These are phyloP conservation scores for Grantiella picta DNA, from an alignment of 2,113 vertebrate species.

Conservation along the genomic window DNA sequence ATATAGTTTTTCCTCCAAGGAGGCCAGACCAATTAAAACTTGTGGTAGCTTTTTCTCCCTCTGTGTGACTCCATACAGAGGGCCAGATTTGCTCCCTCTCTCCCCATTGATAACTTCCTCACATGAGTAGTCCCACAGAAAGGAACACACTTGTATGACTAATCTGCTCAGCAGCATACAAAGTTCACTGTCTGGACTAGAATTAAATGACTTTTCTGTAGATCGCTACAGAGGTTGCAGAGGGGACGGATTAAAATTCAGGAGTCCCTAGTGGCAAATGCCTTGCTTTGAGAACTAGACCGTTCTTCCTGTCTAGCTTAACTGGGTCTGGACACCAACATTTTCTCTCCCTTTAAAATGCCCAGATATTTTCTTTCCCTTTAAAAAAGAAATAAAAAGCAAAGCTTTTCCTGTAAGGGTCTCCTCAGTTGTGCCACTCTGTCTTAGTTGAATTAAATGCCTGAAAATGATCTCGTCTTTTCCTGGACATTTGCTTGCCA, in stretches of 20 bases:
- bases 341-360: too few species aligned
- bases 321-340: neutral
- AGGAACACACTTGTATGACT: slow-evolving; percentile 31
- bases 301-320: neutral
- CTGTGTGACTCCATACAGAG: neutral
- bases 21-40: slow-evolving; percentile 28
- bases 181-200: neutral
- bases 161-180: slow-evolving; percentile 37
- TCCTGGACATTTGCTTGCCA: neutral
- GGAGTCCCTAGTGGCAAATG: neutral
- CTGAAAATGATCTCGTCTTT: neutral
- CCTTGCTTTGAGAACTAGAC: neutral
- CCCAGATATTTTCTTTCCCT: neutral
- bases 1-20: neutral
- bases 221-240: neutral
- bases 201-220: slow-evolving; percentile 23
- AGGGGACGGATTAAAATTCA: neutral
- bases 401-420: neutral
- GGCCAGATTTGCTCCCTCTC: neutral
- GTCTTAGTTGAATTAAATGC: neutral
- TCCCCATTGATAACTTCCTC: neutral
- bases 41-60: slow-evolving; percentile 22
- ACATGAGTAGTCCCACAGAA: slow-evolving; percentile 50
- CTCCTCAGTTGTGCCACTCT: neutral
- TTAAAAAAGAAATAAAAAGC: neutral